Percentiles rank a stretch among this genome's conserved stretches.
Conservation (phyloP, 2,797 vertebrate genomes). For the Paramormyrops hopkinsi region DNA sequence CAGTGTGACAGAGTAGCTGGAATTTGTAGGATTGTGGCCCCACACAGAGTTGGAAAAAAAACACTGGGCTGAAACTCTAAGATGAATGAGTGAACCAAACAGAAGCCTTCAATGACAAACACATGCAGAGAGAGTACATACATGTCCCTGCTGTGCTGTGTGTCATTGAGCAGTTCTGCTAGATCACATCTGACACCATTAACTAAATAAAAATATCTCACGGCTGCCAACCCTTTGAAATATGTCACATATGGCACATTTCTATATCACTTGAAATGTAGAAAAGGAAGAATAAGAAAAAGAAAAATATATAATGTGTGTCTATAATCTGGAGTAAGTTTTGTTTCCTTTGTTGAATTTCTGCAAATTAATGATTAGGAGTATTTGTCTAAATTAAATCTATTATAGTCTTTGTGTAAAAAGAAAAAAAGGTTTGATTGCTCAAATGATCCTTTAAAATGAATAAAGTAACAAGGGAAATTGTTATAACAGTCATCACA, state of each 20-base stretch:
- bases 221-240: neutral
- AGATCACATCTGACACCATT: neutral
- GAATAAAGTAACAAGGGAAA: neutral
- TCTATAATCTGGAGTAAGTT: neutral
- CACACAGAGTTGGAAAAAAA: neutral
- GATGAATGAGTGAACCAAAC: neutral
- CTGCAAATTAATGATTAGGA: neutral
- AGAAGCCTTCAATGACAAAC: slow-evolving; percentile 10
- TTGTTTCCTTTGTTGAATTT: neutral
- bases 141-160: neutral
- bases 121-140: neutral
- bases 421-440: neutral
- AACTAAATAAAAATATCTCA: neutral
- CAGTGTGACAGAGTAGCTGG: slow-evolving; percentile 4
- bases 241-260: neutral
- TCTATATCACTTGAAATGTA: neutral
- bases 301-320: neutral
- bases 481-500: neutral
- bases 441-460: neutral
- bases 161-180: neutral
- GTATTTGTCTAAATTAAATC: neutral
- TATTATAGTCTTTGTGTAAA: neutral
- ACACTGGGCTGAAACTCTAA: neutral
- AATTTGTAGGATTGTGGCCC: neutral
- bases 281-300: neutral